These are phyloP conservation scores for Thymelicus acteon DNA, from an alignment of 2,888 invertebrate genomes.

Conservation along the genomic window DNA sequence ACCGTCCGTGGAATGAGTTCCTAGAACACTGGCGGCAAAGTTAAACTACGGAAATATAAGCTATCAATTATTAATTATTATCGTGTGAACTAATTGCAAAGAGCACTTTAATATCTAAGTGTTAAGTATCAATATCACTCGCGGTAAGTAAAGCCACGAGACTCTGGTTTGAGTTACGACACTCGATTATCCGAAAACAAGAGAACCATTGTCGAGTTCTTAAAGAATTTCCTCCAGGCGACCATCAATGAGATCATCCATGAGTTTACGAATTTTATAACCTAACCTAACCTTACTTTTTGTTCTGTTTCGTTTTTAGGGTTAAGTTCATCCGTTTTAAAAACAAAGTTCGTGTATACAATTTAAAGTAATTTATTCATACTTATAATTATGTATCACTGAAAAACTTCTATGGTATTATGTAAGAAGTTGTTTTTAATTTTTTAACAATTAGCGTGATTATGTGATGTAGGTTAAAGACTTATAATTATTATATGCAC, in stretches of 20 bases:
- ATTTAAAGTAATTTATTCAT: no score
- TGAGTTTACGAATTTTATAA: not conserved
- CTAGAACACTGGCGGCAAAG: not conserved
- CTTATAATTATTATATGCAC: no score
- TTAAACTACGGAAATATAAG: not conserved
- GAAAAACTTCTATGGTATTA: no score
- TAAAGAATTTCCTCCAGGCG: not conserved
- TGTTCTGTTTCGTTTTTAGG: no score
- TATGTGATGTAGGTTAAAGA: no score
- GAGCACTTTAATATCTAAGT: not conserved
- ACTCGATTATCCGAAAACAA: not conserved
- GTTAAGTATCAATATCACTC: not conserved
- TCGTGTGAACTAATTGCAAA: not conserved
- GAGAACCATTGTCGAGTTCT: not conserved
- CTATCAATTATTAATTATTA: not conserved
- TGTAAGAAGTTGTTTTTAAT: no score
- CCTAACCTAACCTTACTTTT: no score
- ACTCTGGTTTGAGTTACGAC: not conserved
- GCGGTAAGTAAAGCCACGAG: not conserved
- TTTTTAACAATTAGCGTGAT: no score
- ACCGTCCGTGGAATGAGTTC: not conserved
- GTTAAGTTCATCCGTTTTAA: no score
- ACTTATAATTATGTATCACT: no score
- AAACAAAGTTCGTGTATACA: no score
- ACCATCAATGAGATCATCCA: slow-evolving; percentile 5